Conservation (phyloP, 23 tunicate species). For the Halocynthia roretzi region DNA sequence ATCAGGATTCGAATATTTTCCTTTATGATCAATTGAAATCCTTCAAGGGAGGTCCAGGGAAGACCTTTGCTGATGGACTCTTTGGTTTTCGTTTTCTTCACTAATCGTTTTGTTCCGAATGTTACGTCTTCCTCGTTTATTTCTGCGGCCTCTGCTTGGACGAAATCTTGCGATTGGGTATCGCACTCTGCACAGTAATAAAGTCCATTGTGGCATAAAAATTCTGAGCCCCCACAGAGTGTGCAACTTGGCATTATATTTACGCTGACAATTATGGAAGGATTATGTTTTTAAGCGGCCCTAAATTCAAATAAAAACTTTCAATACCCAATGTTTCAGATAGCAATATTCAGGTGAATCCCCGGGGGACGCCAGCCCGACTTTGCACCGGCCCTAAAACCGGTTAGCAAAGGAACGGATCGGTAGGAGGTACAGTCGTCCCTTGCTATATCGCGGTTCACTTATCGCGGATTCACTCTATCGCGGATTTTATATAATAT, state of each 20-base stretch:
- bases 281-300: too few species aligned
- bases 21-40: conserved; percentile 39
- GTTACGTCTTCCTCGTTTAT: conserved; percentile 1
- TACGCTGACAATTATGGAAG: background rate
- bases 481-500: too few species aligned
- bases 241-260: conserved; percentile 50
- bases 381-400: too few species aligned
- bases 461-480: too few species aligned
- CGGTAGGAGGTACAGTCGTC: too few species aligned
- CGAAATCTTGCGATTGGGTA: conserved; percentile 53
- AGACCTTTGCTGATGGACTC: conserved; percentile 32
- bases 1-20: conserved; percentile 44
- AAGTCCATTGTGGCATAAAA: conserved; percentile 32
- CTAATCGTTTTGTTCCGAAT: background rate
- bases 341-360: too few species aligned
- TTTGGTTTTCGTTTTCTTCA: conserved; percentile 11
- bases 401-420: too few species aligned
- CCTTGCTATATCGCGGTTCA: too few species aligned
- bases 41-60: conserved; percentile 70
- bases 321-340: too few species aligned
- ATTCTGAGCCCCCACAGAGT: conserved; percentile 39
- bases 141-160: conserved; percentile 39
- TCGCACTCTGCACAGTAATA: conserved; percentile 48
- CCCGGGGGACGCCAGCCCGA: too few species aligned
- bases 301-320: too few species aligned